Evolutionary conservation across 2,888 invertebrate genomes (phyloP).

Genomic region (Drosophila pseudotakahashii): DNA sequence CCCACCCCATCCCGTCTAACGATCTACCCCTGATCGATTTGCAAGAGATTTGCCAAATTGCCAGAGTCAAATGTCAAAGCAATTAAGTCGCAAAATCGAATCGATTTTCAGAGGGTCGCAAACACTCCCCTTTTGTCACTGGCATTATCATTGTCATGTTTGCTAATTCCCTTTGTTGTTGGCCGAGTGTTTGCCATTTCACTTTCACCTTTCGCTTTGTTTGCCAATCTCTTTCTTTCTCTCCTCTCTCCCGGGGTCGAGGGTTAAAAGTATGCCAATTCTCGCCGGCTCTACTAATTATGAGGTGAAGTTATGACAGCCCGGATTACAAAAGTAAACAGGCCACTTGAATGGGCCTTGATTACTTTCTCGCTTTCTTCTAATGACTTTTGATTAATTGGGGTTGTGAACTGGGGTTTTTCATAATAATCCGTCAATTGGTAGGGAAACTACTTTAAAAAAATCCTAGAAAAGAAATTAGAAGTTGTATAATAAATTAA

Average conservation of each 20-base stretch:
- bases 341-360: conserved; percentile 7
- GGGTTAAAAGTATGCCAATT: conserved; percentile 69
- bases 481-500: too few relatives aligned
- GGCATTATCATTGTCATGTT: conserved; percentile 76
- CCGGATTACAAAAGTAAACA: conserved; percentile 34
- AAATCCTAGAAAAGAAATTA: too few relatives aligned
- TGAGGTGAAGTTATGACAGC: conserved; percentile 69
- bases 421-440: too few relatives aligned
- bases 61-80: conserved; percentile 77
- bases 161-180: conserved; percentile 74
- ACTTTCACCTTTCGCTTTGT: conserved; percentile 65
- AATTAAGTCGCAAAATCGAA: conserved; percentile 73
- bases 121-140: conserved; percentile 43
- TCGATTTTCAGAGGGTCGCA: conserved; percentile 51
- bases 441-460: too few relatives aligned
- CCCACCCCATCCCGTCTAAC: conserved; percentile 15
- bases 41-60: conserved; percentile 58
- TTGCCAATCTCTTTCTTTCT: conserved; percentile 25
- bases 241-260: conserved; percentile 1
- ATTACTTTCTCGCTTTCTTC: conserved; percentile 33
- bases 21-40: conserved; percentile 70
- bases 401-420: neutral
- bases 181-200: conserved; percentile 60
- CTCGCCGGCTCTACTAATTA: conserved; percentile 59
- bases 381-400: conserved; percentile 17